Base-by-base conservation (phyloP, 2,797 vertebrate species). In the Urophycis tenuis region DNA sequence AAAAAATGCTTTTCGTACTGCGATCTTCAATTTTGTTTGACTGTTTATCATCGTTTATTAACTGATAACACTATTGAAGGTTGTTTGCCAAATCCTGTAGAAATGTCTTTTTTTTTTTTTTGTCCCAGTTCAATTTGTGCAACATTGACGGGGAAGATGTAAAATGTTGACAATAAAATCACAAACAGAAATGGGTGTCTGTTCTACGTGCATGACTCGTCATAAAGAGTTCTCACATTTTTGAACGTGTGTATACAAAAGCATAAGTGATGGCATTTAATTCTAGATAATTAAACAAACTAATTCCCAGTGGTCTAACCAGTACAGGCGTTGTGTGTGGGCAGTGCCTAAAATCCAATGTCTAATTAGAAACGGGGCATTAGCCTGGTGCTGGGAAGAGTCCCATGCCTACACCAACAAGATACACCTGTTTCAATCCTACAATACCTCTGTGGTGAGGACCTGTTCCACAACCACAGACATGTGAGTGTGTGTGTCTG, bases 1-100 rank as follows among this genome's bases (percentile, higher is more conserved):
- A 74, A 75, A 74, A 70, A 33, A 22, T 49, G n/a, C 17, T 78
- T 85, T 81, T 81, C n/a, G 79, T 75, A 71, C 2, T 76, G 10
- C 77, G 31, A 22, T 77, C 12, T 80, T 84, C 74, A 17, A 71
- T 81, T 74, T 79, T 73, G 64, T 75, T 79, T 32, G 60, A 35
- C 72, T 71, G 15, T 41, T 32, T 36, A 31, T 45, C 73, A 29
- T 72, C 76, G 82, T 73, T 73, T 71, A 82, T 80, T 64, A 35
- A 64, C 60, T 11, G 75, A 25, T 49, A 53, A 81, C 32, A 79
- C 7, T 30, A 29, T 69, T 78, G 22, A 80, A 81, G 1, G 69
- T 75, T 67, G 70, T 36, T 82, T 79, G 77, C 79, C 53, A 80
- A 80, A 0, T 60, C 74, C 71, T 67, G 35, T 67, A 77, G 29